phyloP scores from a whole-genome alignment of 2,113 vertebrate species.

The Coregonus clupeaformis region DNA sequence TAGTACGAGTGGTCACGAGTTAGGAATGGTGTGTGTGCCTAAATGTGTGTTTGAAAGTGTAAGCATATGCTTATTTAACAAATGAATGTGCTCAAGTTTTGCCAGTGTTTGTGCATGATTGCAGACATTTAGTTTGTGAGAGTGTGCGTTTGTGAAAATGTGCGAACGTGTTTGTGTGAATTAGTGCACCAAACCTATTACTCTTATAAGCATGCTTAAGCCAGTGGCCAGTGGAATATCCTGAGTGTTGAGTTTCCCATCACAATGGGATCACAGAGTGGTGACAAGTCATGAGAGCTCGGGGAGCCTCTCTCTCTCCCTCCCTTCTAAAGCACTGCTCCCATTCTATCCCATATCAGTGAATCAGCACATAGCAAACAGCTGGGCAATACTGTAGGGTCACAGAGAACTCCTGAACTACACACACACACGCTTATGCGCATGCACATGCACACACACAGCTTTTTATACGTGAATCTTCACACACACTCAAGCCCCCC shows the following conservation, averaged over 20 bases:
- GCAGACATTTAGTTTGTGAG: too few relatives aligned
- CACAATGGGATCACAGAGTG: constrained; percentile 54
- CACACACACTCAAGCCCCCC: neutral
- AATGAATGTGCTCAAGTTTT: neutral
- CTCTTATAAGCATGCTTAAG: constrained; percentile 28
- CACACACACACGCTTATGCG: constrained; percentile 20
- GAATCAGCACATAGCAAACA: constrained; percentile 44
- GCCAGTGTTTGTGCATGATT: constrained; percentile 1
- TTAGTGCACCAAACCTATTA: constrained; percentile 21
- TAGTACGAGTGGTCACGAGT: constrained; percentile 27
- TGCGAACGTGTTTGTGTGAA: constrained; percentile 12
- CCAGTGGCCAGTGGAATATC: constrained; percentile 60
- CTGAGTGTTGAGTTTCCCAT: constrained; percentile 63
- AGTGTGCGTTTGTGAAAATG: neutral
- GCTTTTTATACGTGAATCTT: neutral
- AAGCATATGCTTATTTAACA: neutral
- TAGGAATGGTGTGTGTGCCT: constrained; percentile 5
- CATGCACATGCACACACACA: constrained; percentile 9
- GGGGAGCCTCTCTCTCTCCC: constrained; percentile 45
- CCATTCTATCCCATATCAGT: constrained; percentile 42
- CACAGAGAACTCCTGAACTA: constrained; percentile 26
- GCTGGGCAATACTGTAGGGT: constrained; percentile 44
- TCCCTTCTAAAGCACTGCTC: too few relatives aligned
- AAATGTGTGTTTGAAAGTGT: neutral
- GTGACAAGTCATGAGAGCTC: constrained; percentile 57